Evolutionary conservation across 2,888 invertebrate genomes (phyloP).

Genomic region (Drosophila aldrichi): DNA sequence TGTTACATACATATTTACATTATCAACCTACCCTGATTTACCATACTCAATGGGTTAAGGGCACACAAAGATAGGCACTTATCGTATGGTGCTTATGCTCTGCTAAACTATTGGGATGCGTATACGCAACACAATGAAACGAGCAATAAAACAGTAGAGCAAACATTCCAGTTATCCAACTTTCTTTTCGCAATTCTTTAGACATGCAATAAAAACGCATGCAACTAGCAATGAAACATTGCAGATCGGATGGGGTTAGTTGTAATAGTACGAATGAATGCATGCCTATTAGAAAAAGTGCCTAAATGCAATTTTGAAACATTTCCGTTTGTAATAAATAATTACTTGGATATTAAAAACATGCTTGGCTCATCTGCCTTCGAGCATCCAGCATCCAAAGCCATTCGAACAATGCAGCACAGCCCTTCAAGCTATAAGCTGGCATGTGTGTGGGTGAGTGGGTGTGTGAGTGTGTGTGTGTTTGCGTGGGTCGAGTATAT

Average conservation of each 20-base stretch:
- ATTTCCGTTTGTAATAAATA: constrained; percentile 25
- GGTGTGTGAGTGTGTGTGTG: not conserved
- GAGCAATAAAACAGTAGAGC: constrained; percentile 35
- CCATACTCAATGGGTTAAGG: not conserved
- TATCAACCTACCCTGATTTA: not conserved
- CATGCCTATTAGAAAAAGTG: constrained; percentile 8
- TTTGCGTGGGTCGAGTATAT: constrained; percentile 18
- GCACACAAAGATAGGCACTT: not conserved
- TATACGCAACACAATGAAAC: constrained; percentile 49
- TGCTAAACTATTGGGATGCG: constrained; percentile 58
- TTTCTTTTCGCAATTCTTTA: constrained; percentile 10
- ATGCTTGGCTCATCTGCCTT: constrained; percentile 10
- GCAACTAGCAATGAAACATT: not conserved
- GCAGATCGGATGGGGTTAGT: not conserved
- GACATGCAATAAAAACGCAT: constrained; percentile 9
- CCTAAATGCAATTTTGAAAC: constrained; percentile 10
- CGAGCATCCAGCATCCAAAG: not conserved
- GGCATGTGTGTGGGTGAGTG: constrained; percentile 29
- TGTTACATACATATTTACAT: not conserved
- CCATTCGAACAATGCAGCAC: constrained; percentile 15
- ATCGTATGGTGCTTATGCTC: not conserved
- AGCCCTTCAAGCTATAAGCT: constrained; percentile 34
- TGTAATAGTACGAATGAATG: not conserved
- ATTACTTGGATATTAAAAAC: constrained; percentile 42
- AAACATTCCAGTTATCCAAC: constrained; percentile 24